phyloP scores from a whole-genome alignment of 2,888 invertebrate species.

The Lacanobia oleracea region DNA sequence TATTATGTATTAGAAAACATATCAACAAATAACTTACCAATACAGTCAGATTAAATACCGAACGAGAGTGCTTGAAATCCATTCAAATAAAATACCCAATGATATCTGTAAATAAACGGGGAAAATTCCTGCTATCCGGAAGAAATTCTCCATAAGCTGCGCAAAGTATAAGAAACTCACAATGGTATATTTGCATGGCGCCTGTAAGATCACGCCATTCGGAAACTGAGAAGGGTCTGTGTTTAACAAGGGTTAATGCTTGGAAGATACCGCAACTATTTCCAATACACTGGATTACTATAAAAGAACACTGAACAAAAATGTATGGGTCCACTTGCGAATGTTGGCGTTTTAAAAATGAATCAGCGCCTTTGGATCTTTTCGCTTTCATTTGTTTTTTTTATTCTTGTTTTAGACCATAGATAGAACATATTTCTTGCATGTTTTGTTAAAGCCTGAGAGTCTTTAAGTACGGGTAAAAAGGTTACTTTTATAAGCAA shows the following conservation, averaged over 20 bases:
- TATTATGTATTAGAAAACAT: slow-evolving; percentile 5
- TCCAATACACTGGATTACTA: slow-evolving; percentile 78
- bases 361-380: slow-evolving; percentile 32
- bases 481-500: too few species aligned
- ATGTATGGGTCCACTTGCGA: slow-evolving; percentile 52
- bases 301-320: slow-evolving; percentile 66
- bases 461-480: too few species aligned
- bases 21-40: slow-evolving; percentile 24
- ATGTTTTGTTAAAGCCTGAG: too few species aligned
- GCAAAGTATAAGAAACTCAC: slow-evolving; percentile 47
- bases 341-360: slow-evolving; percentile 44
- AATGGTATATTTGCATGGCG: slow-evolving; percentile 78
- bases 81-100: slow-evolving; percentile 62
- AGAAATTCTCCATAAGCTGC: slow-evolving; percentile 60
- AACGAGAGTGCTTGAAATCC: slow-evolving; percentile 51
- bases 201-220: slow-evolving; percentile 75
- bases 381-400: slow-evolving; percentile 20
- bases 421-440: not conserved
- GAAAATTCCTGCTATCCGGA: slow-evolving; percentile 56
- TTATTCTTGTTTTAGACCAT: not conserved
- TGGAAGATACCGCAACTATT: slow-evolving; percentile 75
- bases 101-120: slow-evolving; percentile 60
- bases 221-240: slow-evolving; percentile 84
- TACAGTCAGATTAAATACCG: slow-evolving; percentile 42
- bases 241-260: slow-evolving; percentile 86